phyloP scores from a whole-genome alignment of 2,888 invertebrate genomes.

The Dryobota labecula region DNA sequence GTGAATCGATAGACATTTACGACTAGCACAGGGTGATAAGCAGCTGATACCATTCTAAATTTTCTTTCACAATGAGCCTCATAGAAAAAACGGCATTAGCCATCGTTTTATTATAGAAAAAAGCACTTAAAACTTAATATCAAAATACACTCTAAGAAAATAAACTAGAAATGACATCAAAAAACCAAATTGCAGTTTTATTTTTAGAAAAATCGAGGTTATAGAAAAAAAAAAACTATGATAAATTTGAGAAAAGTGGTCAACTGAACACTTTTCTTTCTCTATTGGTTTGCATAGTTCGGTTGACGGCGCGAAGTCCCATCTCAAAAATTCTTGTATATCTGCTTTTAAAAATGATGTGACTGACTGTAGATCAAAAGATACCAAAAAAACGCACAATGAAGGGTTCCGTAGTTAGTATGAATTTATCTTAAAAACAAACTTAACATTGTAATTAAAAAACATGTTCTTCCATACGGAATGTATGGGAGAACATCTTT shows the following conservation, averaged over 20 bases:
- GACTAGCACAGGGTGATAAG: conserved; percentile 20
- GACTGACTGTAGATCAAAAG: neutral
- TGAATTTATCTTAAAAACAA: too few species aligned
- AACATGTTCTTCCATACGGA: too few species aligned
- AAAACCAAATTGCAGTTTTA: neutral
- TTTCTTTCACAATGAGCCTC: neutral
- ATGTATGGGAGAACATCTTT: too few species aligned
- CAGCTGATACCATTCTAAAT: neutral
- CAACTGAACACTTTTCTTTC: neutral
- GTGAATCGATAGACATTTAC: conserved; percentile 35
- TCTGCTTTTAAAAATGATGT: conserved; percentile 5
- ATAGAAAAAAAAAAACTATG: neutral
- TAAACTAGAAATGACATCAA: neutral
- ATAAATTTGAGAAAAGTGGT: neutral
- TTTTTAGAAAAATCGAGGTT: neutral
- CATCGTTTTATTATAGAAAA: neutral
- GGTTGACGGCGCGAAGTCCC: too few species aligned
- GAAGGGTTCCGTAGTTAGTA: too few species aligned
- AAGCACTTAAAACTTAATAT: neutral
- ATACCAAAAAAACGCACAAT: neutral
- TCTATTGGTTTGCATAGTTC: neutral
- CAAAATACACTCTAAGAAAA: neutral
- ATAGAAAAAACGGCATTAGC: neutral
- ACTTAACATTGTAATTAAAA: too few species aligned
- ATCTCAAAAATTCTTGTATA: neutral